These are phyloP conservation scores for Panopea generosa DNA, from an alignment of 2,888 invertebrate genomes.

Conservation along the genomic window DNA sequence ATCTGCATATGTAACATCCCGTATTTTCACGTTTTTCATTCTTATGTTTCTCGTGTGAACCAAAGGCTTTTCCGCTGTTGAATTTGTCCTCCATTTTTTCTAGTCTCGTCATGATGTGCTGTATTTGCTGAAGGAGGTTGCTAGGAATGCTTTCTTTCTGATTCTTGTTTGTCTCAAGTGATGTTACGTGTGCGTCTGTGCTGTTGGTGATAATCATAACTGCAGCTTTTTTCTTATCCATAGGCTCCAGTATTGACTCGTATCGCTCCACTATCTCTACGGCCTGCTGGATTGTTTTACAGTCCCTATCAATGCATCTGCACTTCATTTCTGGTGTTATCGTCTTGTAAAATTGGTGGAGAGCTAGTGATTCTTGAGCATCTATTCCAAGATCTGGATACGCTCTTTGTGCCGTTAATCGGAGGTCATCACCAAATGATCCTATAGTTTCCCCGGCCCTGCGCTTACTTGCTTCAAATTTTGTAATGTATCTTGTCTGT, in stretches of 20 bases:
- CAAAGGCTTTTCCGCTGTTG: neutral
- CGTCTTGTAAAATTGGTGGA: constrained; percentile 31
- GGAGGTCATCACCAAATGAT: constrained; percentile 23
- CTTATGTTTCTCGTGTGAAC: neutral
- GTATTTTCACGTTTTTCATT: too few species aligned
- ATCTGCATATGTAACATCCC: too few species aligned
- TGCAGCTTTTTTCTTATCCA: too few species aligned
- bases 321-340: constrained; percentile 37
- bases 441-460: constrained; percentile 9
- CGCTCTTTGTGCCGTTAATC: constrained; percentile 28
- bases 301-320: constrained; percentile 27
- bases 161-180: too few species aligned
- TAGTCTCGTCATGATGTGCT: too few species aligned
- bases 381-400: constrained; percentile 15
- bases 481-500: constrained; percentile 24
- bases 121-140: too few species aligned
- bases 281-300: constrained; percentile 27
- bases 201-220: too few species aligned
- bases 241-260: constrained; percentile 22
- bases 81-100: neutral
- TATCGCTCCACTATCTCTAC: constrained; percentile 41
- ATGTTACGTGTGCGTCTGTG: too few species aligned
- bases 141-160: too few species aligned
- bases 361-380: constrained; percentile 33
- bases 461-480: constrained; percentile 21